Conservation (phyloP, 2,888 invertebrate species). For the Cantharis rufa region DNA sequence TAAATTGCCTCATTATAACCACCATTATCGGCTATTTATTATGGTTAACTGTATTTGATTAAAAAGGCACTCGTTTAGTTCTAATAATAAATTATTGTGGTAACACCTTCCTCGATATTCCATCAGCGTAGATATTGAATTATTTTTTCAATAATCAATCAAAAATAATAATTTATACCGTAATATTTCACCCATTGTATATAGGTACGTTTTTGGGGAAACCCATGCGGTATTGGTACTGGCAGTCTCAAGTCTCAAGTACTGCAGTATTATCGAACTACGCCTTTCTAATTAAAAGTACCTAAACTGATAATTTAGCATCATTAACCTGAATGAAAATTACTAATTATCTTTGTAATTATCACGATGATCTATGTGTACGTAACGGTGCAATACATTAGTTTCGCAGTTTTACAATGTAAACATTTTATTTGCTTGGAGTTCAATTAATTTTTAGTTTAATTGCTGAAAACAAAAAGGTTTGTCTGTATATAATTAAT, state of each 20-base stretch:
- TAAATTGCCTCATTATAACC: constrained; percentile 21
- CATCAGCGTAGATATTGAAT: background rate
- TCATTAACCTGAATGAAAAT: background rate
- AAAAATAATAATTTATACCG: too few species aligned
- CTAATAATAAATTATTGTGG: background rate
- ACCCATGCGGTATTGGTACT: too few species aligned
- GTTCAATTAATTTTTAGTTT: background rate
- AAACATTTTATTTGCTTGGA: background rate
- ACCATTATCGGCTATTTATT: constrained; percentile 21
- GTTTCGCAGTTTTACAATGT: background rate
- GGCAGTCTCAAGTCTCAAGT: too few species aligned
- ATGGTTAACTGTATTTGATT: constrained; percentile 11
- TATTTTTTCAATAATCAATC: background rate
- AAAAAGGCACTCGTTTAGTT: background rate
- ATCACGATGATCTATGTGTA: background rate
- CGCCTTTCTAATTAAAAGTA: background rate
- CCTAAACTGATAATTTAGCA: background rate
- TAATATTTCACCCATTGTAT: too few species aligned
- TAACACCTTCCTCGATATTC: background rate
- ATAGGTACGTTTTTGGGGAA: too few species aligned
- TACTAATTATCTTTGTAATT: background rate
- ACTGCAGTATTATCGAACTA: too few species aligned
- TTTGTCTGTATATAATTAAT: background rate
- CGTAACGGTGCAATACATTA: background rate
- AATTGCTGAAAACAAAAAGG: background rate